Evolutionary conservation across 2,113 vertebrate species (phyloP).

Genomic region (Dicerorhinus sumatrensis): DNA sequence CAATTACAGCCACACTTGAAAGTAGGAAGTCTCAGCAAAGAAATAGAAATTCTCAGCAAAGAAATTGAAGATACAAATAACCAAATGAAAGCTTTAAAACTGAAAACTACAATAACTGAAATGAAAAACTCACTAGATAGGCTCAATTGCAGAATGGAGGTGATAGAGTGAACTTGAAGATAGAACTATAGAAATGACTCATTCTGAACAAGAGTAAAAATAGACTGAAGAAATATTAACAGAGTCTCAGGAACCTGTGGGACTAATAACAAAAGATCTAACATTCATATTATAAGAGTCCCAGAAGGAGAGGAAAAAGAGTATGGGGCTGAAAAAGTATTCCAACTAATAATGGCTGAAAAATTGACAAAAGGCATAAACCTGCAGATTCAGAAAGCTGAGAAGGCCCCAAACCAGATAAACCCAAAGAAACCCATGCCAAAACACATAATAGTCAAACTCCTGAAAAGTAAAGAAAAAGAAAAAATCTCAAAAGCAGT

Average conservation of each 20-base stretch:
- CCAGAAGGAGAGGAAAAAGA: not conserved
- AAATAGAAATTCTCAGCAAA: not conserved
- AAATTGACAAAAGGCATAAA: not conserved
- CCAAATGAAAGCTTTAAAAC: slow-evolving; percentile 12
- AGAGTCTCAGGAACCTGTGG: not conserved
- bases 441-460: not conserved
- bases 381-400: not conserved
- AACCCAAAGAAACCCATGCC: not conserved
- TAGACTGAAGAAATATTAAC: not conserved
- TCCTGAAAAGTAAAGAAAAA: not conserved
- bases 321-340: not conserved
- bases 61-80: not conserved
- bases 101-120: not conserved
- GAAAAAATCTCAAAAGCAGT: not conserved
- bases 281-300: not conserved
- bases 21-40: not conserved
- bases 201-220: slow-evolving; percentile 18
- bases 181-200: not conserved
- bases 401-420: not conserved
- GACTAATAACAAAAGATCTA: not conserved
- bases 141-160: not conserved
- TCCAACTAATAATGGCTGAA: not conserved
- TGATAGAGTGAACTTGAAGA: not conserved
- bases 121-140: not conserved
- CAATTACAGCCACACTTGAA: not conserved